Percentiles rank a stretch among this genome's conserved stretches.
Conservation (phyloP, 92 coral and sea anemone species). For the Scolanthus callimorphus region DNA sequence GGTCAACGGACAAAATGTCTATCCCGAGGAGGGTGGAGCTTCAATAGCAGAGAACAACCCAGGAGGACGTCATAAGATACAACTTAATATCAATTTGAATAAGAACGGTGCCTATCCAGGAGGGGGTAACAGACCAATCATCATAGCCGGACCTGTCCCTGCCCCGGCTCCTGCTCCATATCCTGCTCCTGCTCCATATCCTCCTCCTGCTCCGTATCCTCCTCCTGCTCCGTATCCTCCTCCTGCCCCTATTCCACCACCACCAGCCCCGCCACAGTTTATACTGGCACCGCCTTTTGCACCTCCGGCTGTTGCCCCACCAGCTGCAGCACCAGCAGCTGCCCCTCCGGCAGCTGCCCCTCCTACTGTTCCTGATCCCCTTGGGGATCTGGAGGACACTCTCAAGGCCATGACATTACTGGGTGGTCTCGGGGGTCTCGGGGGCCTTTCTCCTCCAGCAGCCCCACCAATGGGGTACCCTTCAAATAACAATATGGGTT, state of each 20-base stretch:
- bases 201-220: neutral
- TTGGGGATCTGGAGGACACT: neutral
- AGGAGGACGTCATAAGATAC: neutral
- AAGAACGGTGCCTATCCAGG: neutral
- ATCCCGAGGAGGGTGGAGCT: constrained; percentile 14
- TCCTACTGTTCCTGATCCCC: neutral
- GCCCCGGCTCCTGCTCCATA: neutral
- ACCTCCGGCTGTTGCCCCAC: neutral
- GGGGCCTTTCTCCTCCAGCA: neutral
- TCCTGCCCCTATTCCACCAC: neutral
- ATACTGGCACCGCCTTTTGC: neutral
- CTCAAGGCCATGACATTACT: no score
- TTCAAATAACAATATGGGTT: neutral
- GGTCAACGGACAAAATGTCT: constrained; percentile 52
- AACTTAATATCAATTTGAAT: neutral
- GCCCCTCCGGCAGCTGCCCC: neutral
- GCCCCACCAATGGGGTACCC: neutral
- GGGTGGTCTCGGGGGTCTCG: neutral
- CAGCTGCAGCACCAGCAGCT: neutral
- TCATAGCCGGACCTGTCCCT: no score
- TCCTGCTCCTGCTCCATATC: neutral
- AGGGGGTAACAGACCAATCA: no score
- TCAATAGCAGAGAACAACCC: neutral
- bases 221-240: neutral
- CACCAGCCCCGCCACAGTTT: neutral